A percentile compares a stretch with the other conserved stretches of the same genome.
Evolutionary conservation across 2,113 vertebrate genomes (phyloP).

Genomic region (Paracyprichromis sp.): DNA sequence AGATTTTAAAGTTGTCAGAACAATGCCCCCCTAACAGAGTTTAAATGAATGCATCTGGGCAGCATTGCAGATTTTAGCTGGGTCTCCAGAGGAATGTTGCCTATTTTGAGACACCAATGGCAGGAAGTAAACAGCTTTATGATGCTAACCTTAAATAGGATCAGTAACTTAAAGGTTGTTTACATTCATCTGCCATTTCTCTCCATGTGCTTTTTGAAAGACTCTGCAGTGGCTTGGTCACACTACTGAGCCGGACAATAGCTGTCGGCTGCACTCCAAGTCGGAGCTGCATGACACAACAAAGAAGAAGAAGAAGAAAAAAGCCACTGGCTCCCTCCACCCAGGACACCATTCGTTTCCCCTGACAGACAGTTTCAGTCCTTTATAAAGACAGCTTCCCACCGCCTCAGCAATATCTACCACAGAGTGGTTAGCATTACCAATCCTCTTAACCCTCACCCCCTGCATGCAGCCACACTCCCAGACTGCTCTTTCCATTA

Average conservation of each 20-base stretch:
- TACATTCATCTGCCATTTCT: background rate
- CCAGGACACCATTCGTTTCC: slow-evolving; percentile 6
- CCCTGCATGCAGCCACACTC: background rate
- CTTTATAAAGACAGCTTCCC: background rate
- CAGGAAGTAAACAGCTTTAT: background rate
- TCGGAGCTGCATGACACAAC: background rate
- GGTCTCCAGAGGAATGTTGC: background rate
- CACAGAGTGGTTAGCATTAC: background rate
- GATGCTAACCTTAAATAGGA: background rate
- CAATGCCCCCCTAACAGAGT: background rate
- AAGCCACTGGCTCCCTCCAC: background rate
- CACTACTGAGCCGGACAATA: background rate
- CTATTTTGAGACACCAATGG: background rate
- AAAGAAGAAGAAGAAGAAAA: background rate
- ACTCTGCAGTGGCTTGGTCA: background rate
- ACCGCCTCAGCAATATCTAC: background rate
- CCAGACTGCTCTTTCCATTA: background rate
- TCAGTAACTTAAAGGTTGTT: background rate
- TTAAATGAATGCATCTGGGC: background rate
- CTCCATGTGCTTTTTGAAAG: background rate
- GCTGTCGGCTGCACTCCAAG: background rate
- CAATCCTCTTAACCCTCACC: slow-evolving; percentile 1
- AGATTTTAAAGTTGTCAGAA: background rate
- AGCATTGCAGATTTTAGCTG: background rate
- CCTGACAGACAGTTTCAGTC: background rate